phyloP scores from a whole-genome alignment of 2,888 invertebrate species.

The Tigriopus californicus region DNA sequence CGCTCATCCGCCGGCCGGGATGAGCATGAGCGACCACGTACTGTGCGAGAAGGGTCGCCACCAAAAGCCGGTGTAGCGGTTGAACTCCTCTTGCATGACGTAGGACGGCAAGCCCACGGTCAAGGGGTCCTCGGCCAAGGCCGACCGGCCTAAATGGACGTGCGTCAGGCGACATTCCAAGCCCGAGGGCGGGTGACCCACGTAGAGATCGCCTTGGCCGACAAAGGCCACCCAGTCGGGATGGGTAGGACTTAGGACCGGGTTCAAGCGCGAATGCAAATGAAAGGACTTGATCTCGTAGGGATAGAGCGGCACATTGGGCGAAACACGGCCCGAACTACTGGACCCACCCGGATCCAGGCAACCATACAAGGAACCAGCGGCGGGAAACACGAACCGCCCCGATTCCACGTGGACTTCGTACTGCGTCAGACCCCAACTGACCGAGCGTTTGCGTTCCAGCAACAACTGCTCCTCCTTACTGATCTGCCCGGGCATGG shows the following conservation, averaged over 20 bases:
- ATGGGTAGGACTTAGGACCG: slow-evolving; percentile 62
- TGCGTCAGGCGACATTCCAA: slow-evolving; percentile 50
- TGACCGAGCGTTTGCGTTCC: slow-evolving; percentile 74
- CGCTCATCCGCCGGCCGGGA: no score
- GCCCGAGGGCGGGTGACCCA: slow-evolving; percentile 26
- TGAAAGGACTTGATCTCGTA: slow-evolving; percentile 26
- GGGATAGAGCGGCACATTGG: slow-evolving; percentile 21
- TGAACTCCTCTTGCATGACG: slow-evolving; percentile 96
- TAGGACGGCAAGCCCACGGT: slow-evolving; percentile 93
- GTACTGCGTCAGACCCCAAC: slow-evolving; percentile 85
- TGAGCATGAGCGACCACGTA: slow-evolving; percentile 30
- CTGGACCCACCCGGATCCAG: not conserved
- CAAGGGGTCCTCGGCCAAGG: slow-evolving; percentile 55
- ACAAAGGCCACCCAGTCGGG: slow-evolving; percentile 70
- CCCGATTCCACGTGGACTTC: slow-evolving; percentile 63
- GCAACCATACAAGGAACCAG: slow-evolving; percentile 53
- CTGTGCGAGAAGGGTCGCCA: slow-evolving; percentile 55
- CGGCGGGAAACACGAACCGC: slow-evolving; percentile 73
- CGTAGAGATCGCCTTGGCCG: slow-evolving; percentile 74
- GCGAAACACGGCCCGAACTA: not conserved
- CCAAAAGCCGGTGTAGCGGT: slow-evolving; percentile 90
- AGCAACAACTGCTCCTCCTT: slow-evolving; percentile 74
- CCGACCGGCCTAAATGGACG: slow-evolving; percentile 44
- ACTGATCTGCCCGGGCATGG: slow-evolving; percentile 29
- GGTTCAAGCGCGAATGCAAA: slow-evolving; percentile 39